A percentile compares a stretch with the other conserved stretches of the same genome.
Conservation (phyloP, 2,797 vertebrate species). For the Oryzias dopingdopingensis region DNA sequence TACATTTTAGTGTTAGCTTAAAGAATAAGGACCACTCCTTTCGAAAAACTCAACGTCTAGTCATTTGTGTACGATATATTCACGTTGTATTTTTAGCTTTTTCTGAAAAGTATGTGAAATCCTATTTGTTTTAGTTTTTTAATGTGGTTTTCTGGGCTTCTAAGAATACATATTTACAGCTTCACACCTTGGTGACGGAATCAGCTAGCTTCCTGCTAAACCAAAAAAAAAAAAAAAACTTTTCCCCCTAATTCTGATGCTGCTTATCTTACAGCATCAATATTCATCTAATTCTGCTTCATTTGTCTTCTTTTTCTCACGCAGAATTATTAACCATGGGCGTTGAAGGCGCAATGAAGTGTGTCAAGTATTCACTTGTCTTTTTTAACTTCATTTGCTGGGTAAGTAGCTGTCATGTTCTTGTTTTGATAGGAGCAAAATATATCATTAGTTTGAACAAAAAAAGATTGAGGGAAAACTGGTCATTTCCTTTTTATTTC, state of each 20-base stretch:
- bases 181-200: no score
- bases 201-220: not conserved
- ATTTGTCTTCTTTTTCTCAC: not conserved
- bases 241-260: slow-evolving; percentile 6
- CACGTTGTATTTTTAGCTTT: no score
- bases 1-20: no score
- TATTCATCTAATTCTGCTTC: not conserved
- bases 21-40: no score
- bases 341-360: slow-evolving; percentile 85
- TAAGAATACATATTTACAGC: no score
- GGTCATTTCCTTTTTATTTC: no score
- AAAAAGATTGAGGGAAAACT: not conserved
- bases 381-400: slow-evolving; percentile 88
- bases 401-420: slow-evolving; percentile 74
- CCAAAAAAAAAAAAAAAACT: not conserved
- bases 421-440: not conserved
- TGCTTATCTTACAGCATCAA: slow-evolving; percentile 21
- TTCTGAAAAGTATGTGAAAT: no score
- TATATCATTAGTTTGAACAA: not conserved
- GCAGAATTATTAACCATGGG: slow-evolving; percentile 75
- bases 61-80: no score
- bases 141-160: no score
- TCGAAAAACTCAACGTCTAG: no score
- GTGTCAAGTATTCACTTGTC: slow-evolving; percentile 85
- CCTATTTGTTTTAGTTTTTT: no score